Evolutionary conservation across 2,113 vertebrate genomes (phyloP), one percentile per base, ranked within the genome.

Genomic region (Trematocara unimaculatum): DNA sequence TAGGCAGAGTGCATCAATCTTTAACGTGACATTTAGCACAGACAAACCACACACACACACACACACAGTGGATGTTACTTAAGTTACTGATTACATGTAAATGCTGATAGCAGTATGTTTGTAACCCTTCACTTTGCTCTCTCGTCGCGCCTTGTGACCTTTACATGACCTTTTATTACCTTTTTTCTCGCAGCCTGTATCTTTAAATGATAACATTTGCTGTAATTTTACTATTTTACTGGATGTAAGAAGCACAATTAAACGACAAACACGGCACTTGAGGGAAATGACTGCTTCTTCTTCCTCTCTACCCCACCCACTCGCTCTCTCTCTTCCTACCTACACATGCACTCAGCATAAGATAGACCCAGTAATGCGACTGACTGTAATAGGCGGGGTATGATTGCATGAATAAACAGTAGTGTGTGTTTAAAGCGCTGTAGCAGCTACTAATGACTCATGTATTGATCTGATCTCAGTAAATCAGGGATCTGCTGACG

Each of bases 1-100:
- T 91, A 93, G 93, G 94, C 94, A 91, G 89, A 89, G 91, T 67
- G 90, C 88, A 93, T 95, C 90, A 95, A 95, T 95, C 89, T 95
- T 95, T 95, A 90, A 95, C 93, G 91, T 93, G 90, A 92, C 93
- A 94, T 94, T 94, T 91, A 93, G 64, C 77, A 31, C 54, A 85
- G 7, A 67, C 54, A 81, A 29, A 83, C 60, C 56, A 74, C 81
- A 54, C n/a, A 54, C n/a, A 54, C 29, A 29, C 54, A 84, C 80
- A 77, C 26, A 83, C 49, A 78, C 3, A 81, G 12, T 4, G 9
- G 86, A 85, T 84, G 81, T 82, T 82, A 83, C 81, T 83, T 31
- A 29, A 88, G 70, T 60, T 87, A 93, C 33, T 86, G 86, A 85
- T 84, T 74, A 77, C 17, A 79, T 89, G 84, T 84, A 91, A 85